phyloP scores from a whole-genome alignment of 2,113 vertebrate genomes.

The Athene cunicularia region DNA sequence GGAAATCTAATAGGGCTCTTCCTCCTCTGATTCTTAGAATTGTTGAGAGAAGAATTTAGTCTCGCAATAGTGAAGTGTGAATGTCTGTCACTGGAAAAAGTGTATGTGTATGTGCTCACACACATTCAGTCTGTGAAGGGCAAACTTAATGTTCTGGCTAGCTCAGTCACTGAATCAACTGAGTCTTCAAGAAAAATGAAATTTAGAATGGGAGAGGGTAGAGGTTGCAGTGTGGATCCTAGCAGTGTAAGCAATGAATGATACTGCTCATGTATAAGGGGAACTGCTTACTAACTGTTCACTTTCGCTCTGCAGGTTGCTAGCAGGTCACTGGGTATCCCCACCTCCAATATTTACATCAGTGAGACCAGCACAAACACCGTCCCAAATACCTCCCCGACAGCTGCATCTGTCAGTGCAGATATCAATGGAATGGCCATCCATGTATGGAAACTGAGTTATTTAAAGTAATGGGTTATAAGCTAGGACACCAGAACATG shows the following conservation, averaged over 20 bases:
- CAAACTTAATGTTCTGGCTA: not conserved
- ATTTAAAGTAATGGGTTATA: not conserved
- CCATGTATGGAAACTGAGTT: constrained; percentile 69
- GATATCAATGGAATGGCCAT: constrained; percentile 94
- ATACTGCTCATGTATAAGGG: not conserved
- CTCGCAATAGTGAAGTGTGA: not conserved
- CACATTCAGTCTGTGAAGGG: not conserved
- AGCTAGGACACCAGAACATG: not conserved
- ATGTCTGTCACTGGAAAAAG: not conserved
- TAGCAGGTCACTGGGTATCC: constrained; percentile 84
- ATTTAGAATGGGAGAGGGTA: not conserved
- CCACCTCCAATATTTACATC: constrained; percentile 87
- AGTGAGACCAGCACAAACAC: constrained; percentile 96
- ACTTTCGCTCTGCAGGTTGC: constrained; percentile 82
- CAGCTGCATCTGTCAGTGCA: constrained; percentile 88
- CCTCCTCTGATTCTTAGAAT: not conserved
- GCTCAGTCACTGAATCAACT: not conserved
- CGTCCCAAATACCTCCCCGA: constrained; percentile 91
- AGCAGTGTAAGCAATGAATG: not conserved
- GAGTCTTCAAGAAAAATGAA: not conserved
- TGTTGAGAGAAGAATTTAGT: not conserved
- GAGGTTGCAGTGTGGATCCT: not conserved
- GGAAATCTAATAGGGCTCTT: not conserved
- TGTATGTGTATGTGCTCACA: rapidly evolving
- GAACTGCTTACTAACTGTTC: not conserved